phyloP scores from a whole-genome alignment of 92 coral and sea anemone genomes.

The Heliopora coerulea region DNA sequence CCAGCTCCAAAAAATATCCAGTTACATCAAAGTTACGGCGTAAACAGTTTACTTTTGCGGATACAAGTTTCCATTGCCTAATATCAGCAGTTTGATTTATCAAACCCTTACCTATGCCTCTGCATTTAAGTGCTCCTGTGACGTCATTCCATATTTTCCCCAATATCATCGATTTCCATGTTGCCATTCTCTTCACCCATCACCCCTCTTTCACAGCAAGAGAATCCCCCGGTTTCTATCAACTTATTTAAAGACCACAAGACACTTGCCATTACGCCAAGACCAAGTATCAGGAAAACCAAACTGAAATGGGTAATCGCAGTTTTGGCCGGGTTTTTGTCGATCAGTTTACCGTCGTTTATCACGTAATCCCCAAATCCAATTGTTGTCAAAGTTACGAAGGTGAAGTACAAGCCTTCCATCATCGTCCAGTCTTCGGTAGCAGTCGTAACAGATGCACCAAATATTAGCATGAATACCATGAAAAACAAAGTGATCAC shows the following conservation, averaged over 20 bases:
- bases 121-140: too few relatives aligned
- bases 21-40: too few relatives aligned
- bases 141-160: too few relatives aligned
- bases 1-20: too few relatives aligned
- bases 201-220: conserved; percentile 13
- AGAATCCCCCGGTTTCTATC: conserved; percentile 59
- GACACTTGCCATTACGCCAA: conserved; percentile 94
- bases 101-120: too few relatives aligned
- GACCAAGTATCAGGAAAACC: conserved; percentile 74
- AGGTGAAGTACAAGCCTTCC: conserved; percentile 86
- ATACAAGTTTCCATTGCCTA: too few relatives aligned
- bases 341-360: conserved; percentile 76
- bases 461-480: conserved; percentile 80
- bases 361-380: conserved; percentile 96
- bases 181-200: neutral
- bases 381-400: conserved; percentile 88
- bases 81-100: too few relatives aligned
- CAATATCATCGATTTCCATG: too few relatives aligned
- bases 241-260: conserved; percentile 81
- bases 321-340: conserved; percentile 61
- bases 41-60: too few relatives aligned
- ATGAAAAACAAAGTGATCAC: conserved; percentile 71
- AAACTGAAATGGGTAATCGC: conserved; percentile 72
- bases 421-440: conserved; percentile 90
- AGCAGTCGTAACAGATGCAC: conserved; percentile 81